Conservation (phyloP, 2,113 vertebrate genomes). For the Mesembrinibis cayennensis region DNA sequence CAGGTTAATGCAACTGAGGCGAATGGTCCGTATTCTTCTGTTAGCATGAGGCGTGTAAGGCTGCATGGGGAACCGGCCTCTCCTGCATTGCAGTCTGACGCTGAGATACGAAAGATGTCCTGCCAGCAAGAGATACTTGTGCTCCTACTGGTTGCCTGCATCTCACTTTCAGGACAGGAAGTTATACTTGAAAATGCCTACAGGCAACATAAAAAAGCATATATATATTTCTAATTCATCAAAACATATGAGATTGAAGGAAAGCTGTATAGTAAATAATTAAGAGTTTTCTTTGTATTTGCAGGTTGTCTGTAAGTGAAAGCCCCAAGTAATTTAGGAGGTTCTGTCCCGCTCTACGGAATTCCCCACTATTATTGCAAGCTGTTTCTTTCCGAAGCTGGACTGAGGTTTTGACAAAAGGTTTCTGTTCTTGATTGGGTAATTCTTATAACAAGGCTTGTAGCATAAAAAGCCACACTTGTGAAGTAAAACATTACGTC, state of each 20-base stretch:
- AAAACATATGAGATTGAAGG: background rate
- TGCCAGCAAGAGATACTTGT: background rate
- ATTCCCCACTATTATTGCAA: background rate
- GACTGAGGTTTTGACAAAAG: background rate
- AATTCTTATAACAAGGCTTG: background rate
- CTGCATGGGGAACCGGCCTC: rapidly evolving
- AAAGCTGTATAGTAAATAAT: background rate
- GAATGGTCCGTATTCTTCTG: rapidly evolving
- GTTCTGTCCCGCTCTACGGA: rapidly evolving
- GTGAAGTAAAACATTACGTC: background rate
- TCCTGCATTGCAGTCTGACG: background rate
- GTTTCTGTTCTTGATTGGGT: background rate
- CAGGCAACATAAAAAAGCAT: background rate
- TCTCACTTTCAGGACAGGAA: background rate
- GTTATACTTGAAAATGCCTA: background rate
- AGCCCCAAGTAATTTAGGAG: background rate
- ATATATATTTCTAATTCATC: background rate
- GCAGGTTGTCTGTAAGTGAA: background rate
- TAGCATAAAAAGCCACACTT: background rate
- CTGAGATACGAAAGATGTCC: background rate
- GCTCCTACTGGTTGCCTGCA: background rate
- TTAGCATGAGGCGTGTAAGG: rapidly evolving
- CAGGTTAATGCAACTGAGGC: background rate
- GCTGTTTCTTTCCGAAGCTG: background rate
- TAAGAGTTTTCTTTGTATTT: background rate